Evolutionary conservation across 2,797 vertebrate species (phyloP).

Genomic region (Myiothlypis chrysogaster): DNA sequence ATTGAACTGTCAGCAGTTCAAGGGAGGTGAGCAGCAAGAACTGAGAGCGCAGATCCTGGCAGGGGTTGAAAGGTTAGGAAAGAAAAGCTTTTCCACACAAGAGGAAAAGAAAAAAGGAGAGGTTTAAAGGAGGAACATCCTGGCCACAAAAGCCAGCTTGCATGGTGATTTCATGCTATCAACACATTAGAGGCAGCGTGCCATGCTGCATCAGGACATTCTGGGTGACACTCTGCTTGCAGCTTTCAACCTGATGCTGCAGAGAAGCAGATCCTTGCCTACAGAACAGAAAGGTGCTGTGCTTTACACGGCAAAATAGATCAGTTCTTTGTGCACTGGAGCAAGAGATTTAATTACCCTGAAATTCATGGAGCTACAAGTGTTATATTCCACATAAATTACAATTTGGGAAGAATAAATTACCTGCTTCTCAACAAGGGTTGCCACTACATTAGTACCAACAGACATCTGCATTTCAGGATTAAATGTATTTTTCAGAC

Average conservation of each 20-base stretch:
- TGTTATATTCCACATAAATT: not conserved
- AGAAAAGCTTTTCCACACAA: not conserved
- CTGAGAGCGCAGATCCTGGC: not conserved
- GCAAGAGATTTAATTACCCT: constrained; percentile 32
- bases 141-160: not conserved
- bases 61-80: not conserved
- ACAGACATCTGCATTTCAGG: not conserved
- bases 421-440: not conserved
- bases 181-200: not conserved
- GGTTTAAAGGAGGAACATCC: not conserved
- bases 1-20: constrained; percentile 17
- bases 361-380: not conserved
- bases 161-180: not conserved
- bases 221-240: not conserved
- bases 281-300: not conserved
- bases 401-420: not conserved
- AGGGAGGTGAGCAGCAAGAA: not conserved
- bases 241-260: not conserved
- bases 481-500: not conserved
- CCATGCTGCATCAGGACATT: not conserved
- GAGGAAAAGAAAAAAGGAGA: not conserved
- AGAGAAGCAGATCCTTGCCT: not conserved
- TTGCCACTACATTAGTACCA: not conserved
- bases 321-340: not conserved
- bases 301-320: not conserved